Conservation (phyloP, 1,140 invertebrate species). For the Eriosoma lanigerum region DNA sequence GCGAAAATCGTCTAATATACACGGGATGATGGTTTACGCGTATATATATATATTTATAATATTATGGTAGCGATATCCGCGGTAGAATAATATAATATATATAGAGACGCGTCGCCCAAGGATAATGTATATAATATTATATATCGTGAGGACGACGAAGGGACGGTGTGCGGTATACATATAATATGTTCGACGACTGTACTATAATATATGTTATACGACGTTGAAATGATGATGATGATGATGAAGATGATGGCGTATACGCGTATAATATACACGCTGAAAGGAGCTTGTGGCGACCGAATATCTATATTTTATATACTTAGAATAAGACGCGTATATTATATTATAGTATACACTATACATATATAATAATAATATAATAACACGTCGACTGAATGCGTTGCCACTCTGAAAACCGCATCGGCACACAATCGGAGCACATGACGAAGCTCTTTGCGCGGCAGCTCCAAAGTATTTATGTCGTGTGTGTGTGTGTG, state of each 20-base stretch:
- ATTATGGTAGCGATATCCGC: neutral
- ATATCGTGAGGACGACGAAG: neutral
- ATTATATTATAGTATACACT: no score
- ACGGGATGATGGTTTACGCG: neutral
- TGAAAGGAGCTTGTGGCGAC: no score
- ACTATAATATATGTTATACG: neutral
- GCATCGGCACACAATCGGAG: slow-evolving; percentile 2
- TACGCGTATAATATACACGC: neutral
- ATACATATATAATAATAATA: neutral
- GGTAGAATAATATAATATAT: neutral
- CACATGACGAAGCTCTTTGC: slow-evolving; percentile 48
- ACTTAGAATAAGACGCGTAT: no score
- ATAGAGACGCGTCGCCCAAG: neutral
- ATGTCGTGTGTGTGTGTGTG: no score
- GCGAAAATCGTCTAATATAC: neutral
- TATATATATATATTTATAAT: neutral
- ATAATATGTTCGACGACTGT: no score
- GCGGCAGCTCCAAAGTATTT: neutral
- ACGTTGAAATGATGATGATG: neutral
- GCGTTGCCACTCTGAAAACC: neutral
- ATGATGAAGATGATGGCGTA: neutral
- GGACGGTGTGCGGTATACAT: no score
- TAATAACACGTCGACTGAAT: neutral
- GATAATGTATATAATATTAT: neutral
- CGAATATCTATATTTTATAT: no score